Base-by-base conservation (phyloP, 2,113 vertebrate genomes). In the Limnothrissa miodon region DNA sequence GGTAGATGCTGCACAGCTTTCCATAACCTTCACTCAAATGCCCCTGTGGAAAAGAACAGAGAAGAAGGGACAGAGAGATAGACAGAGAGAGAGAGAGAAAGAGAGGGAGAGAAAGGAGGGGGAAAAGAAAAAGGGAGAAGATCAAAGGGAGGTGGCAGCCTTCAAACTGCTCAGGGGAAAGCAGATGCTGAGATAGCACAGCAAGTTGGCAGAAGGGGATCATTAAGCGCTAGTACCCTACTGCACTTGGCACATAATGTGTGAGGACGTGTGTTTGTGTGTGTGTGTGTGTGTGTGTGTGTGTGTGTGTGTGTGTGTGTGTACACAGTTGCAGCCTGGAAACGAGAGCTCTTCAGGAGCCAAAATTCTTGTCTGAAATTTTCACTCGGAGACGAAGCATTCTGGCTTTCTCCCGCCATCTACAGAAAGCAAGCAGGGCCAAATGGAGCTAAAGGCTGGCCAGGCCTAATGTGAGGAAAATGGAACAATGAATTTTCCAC, bases 1-100 rank as follows among this genome's bases (percentile, higher is more conserved):
- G 96, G 96, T 99, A 99, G 96, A 97, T 94, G 93, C 97, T 99
- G 93, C 98, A 98, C 80, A 99, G 95, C 90, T 97, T 98, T 36
- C 97, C 98, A 0, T 99, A 99, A 82, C 98, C 97, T 93, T 99
- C 98, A 0, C 96, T 98, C 89, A 99, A 92, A 91, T 99, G 98
- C 83, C 97, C 96, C 98, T 99, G 87, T 0, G 45, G 51, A 29
- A 62, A 62, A 29, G 25, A 39, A 51, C 79, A 82, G 82, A 80
- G 39, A 82, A 19, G 21, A 33, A 33, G 23, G 36, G 39, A 66
- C 46, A 80, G 84, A 85, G 17, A 17, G 62, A 70, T n/a, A n/a
- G n/a, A n/a, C n/a, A n/a, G n/a, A n/a, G n/a, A 66, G 62, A 66
- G n/a, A 62, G 56, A 62, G 56, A 25, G 56, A 62, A n/a, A 29